A percentile compares a stretch with the other conserved stretches of the same genome.
phyloP scores from a whole-genome alignment of 2,888 invertebrate genomes.

The Phalera bucephala region DNA sequence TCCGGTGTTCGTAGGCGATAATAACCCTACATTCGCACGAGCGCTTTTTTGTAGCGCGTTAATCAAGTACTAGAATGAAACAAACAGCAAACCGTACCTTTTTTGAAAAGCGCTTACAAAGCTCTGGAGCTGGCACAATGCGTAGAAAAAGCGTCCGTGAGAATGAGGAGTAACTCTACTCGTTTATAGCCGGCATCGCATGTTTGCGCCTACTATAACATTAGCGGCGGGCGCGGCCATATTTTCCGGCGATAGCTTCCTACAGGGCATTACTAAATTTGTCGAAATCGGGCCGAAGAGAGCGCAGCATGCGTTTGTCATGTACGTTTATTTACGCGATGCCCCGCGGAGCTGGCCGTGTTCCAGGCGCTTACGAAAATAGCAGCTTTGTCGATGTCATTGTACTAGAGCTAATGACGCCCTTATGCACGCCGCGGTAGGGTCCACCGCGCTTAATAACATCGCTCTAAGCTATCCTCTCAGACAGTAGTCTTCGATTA shows the following conservation, averaged over 20 bases:
- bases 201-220: no score
- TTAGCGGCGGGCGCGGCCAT: constrained; percentile 13
- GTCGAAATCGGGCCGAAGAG: constrained; percentile 55
- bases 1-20: no score
- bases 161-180: no score
- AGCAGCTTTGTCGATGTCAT: constrained; percentile 76
- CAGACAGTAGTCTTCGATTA: background rate
- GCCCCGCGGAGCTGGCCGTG: constrained; percentile 64
- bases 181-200: no score
- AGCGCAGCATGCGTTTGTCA: constrained; percentile 58
- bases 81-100: no score
- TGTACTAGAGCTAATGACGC: constrained; percentile 68
- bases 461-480: background rate
- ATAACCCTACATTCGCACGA: no score
- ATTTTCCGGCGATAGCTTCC: constrained; percentile 37
- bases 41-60: no score
- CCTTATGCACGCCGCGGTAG: constrained; percentile 40
- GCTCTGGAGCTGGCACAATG: no score
- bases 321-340: constrained; percentile 74
- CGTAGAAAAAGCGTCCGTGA: no score
- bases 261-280: constrained; percentile 58
- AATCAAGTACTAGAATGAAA: no score
- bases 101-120: no score
- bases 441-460: constrained; percentile 11
- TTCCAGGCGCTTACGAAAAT: constrained; percentile 76